These are phyloP conservation scores for Sprattus sprattus DNA, from an alignment of 2,113 vertebrate genomes.

Conservation along the genomic window DNA sequence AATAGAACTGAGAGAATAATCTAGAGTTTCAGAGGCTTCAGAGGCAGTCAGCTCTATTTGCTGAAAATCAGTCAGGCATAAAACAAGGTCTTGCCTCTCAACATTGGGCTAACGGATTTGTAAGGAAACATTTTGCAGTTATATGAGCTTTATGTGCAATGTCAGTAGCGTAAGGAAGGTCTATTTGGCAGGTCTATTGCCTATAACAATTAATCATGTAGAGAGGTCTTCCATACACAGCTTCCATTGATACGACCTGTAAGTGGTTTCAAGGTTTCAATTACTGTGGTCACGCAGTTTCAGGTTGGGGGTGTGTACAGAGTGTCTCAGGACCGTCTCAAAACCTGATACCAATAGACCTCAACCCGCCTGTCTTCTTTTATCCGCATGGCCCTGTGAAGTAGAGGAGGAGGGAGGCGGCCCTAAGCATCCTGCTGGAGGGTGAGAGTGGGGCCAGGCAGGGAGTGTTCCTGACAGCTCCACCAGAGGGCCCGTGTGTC, in stretches of 20 bases:
- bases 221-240: background rate
- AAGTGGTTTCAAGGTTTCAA: background rate
- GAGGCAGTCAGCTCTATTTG: background rate
- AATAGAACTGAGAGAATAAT: background rate
- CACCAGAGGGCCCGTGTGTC: background rate
- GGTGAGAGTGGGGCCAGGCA: too few relatives aligned
- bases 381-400: background rate
- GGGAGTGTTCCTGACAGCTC: background rate
- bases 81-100: background rate
- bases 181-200: background rate
- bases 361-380: background rate
- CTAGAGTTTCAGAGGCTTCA: background rate
- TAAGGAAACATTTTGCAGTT: background rate
- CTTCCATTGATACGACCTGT: background rate
- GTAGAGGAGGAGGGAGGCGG: too few relatives aligned
- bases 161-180: background rate
- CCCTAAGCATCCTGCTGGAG: background rate
- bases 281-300: background rate
- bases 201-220: background rate
- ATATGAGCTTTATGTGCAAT: background rate
- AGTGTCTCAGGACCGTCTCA: background rate
- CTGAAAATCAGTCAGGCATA: background rate
- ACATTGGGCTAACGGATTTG: too few relatives aligned
- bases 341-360: background rate
- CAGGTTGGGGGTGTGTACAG: background rate